Evolutionary conservation across 2,797 vertebrate species (phyloP).

Genomic region (Lutjanus argentimaculatus): DNA sequence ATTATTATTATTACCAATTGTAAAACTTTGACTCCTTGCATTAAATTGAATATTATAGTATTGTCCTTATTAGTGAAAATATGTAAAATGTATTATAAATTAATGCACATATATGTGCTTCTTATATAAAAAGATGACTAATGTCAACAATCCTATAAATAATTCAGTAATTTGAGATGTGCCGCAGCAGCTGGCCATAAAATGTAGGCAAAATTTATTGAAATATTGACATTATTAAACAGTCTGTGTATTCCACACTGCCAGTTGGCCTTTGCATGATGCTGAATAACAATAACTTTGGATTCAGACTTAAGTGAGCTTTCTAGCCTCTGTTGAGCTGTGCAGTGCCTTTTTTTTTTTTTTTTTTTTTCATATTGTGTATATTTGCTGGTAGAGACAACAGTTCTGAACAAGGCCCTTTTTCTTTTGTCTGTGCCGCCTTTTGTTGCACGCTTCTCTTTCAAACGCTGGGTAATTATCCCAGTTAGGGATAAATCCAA

Average conservation of each 20-base stretch:
- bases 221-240: conserved; percentile 6
- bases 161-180: background rate
- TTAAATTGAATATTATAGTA: no score
- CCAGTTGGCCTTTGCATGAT: conserved; percentile 6
- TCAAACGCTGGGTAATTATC: conserved; percentile 68
- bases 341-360: background rate
- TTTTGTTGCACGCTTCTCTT: conserved; percentile 53
- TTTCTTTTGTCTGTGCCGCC: conserved; percentile 36
- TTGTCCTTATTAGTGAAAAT: no score
- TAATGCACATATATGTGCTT: no score
- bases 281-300: background rate
- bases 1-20: no score
- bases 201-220: background rate
- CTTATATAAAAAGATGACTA: no score
- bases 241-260: background rate
- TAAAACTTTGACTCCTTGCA: no score
- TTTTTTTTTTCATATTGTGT: no score
- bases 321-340: background rate
- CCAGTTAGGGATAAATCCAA: conserved; percentile 64
- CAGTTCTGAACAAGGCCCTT: conserved; percentile 26
- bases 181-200: background rate
- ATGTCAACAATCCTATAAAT: conserved; percentile 1
- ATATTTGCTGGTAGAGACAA: conserved; percentile 29
- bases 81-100: no score
- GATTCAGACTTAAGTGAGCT: conserved; percentile 1